A percentile compares a stretch with the other conserved stretches of the same genome.
Conservation (phyloP, 2,797 vertebrate species). For the Tarsius wallacei region DNA sequence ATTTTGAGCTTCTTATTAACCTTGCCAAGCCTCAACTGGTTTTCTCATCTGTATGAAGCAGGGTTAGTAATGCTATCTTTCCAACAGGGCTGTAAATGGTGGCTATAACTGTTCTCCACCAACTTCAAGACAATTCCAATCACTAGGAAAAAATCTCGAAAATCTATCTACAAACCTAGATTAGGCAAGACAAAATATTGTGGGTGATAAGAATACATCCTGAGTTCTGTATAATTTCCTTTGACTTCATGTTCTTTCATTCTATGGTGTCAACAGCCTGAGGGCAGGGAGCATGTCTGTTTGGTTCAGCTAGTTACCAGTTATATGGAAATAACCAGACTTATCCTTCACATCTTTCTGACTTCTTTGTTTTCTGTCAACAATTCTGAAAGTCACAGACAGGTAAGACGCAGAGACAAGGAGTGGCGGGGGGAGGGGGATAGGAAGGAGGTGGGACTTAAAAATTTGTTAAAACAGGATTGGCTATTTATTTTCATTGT, state of each 20-base stretch:
- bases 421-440: not conserved
- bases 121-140: not conserved
- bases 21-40: not conserved
- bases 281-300: not conserved
- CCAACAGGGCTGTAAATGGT: not conserved
- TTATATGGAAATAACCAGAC: not conserved
- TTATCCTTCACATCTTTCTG: not conserved
- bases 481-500: constrained; percentile 25
- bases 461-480: not conserved
- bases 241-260: not conserved
- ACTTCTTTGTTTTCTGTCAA: not conserved
- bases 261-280: not conserved
- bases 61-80: not conserved
- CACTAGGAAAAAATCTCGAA: not conserved
- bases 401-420: not conserved
- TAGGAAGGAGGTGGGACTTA: not conserved
- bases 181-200: not conserved
- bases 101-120: not conserved
- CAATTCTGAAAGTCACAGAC: not conserved
- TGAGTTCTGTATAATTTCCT: not conserved
- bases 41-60: not conserved
- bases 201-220: not conserved
- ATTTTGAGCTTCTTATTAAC: not conserved
- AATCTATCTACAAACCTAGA: not conserved
- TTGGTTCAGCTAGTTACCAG: not conserved